Evolutionary conservation across 2,888 invertebrate species (phyloP).

Genomic region (Biston stratarius): DNA sequence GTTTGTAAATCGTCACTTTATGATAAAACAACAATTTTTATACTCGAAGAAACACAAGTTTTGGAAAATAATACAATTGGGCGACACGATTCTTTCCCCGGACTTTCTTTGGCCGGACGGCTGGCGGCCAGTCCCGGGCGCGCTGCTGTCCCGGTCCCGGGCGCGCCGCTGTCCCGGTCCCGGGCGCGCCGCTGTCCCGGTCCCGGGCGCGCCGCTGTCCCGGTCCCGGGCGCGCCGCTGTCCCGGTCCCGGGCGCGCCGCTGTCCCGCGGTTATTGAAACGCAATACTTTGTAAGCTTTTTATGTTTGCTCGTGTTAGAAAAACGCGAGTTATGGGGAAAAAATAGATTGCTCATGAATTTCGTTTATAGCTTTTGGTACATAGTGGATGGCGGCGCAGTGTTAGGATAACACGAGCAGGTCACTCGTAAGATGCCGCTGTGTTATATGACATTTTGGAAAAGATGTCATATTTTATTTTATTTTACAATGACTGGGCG

Average conservation of each 20-base stretch:
- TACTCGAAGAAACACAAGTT: no score
- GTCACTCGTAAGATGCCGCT: no score
- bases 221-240: background rate
- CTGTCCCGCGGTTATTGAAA: slow-evolving; percentile 14
- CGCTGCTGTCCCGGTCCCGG: background rate
- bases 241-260: slow-evolving; percentile 11
- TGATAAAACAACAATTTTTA: no score
- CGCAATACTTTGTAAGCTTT: slow-evolving; percentile 15
- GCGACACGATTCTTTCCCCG: no score
- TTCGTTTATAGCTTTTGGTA: background rate
- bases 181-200: slow-evolving; percentile 10
- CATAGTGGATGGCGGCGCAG: background rate
- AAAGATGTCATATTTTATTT: no score
- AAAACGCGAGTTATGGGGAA: slow-evolving; percentile 2
- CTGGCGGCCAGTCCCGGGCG: no score
- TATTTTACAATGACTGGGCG: no score
- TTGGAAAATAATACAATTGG: no score
- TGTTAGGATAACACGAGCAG: background rate
- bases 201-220: background rate
- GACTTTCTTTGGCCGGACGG: no score
- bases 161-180: slow-evolving; percentile 7
- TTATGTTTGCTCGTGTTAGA: slow-evolving; percentile 14
- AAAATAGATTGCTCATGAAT: slow-evolving; percentile 14
- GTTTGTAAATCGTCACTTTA: no score
- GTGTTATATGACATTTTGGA: no score